phyloP scores from a whole-genome alignment of 2,888 invertebrate genomes.

The Dioctria rufipes region DNA sequence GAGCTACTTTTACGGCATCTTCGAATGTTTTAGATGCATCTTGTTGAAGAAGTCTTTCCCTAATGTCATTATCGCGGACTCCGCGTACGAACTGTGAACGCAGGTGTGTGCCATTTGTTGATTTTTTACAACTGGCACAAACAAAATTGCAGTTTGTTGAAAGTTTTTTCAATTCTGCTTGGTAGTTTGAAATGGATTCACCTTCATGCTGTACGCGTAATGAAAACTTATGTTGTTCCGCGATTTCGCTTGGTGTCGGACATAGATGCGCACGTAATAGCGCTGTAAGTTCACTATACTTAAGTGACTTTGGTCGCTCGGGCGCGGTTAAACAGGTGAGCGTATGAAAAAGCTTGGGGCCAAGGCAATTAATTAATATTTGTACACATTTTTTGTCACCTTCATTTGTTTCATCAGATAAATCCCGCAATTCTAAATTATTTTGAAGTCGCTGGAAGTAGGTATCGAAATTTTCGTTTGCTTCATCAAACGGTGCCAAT shows the following conservation, averaged over 20 bases:
- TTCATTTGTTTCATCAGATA: too few species aligned
- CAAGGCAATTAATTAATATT: too few species aligned
- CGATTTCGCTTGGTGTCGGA: background rate
- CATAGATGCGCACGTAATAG: background rate
- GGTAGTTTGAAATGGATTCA: background rate
- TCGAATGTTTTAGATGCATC: background rate
- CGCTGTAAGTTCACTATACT: background rate
- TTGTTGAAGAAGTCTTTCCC: slow-evolving; percentile 6
- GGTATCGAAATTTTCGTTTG: too few species aligned
- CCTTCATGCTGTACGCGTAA: slow-evolving; percentile 2
- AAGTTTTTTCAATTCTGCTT: background rate
- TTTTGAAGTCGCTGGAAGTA: too few species aligned
- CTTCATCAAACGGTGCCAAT: too few species aligned
- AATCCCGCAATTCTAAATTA: too few species aligned
- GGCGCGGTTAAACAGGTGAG: too few species aligned
- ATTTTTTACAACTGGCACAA: background rate
- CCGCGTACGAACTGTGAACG: background rate
- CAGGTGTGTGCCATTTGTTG: background rate
- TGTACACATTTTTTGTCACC: too few species aligned
- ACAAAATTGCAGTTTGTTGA: slow-evolving; percentile 6
- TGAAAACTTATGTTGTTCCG: background rate
- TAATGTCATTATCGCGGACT: background rate
- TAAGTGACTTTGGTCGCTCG: too few species aligned
- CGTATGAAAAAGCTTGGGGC: too few species aligned
- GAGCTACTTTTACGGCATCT: background rate